phyloP scores from a whole-genome alignment of 1,140 invertebrate genomes.

The Drosophila rhopaloa region DNA sequence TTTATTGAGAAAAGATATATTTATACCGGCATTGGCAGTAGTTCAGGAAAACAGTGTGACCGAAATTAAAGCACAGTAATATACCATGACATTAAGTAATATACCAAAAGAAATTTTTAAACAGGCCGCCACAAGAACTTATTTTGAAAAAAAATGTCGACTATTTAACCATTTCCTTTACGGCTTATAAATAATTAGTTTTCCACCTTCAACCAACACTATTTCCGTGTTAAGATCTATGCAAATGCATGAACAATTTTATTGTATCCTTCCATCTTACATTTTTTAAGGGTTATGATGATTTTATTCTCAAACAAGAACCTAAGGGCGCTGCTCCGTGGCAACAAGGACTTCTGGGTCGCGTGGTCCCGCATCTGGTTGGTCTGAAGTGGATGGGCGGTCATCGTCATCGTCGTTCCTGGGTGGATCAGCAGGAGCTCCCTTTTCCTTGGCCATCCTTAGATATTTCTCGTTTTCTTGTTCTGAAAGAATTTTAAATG shows the following conservation, averaged over 20 bases:
- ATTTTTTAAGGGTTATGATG: constrained; percentile 38
- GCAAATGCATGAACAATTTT: constrained; percentile 43
- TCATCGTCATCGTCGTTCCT: constrained; percentile 31
- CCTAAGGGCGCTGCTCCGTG: constrained; percentile 21
- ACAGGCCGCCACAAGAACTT: no score
- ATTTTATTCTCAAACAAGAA: background rate
- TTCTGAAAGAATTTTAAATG: constrained; percentile 93
- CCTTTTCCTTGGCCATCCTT: constrained; percentile 21
- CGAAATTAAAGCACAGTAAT: background rate
- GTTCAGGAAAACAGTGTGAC: background rate
- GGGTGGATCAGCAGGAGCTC: background rate
- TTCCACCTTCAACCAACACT: background rate
- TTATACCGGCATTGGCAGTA: constrained; percentile 12
- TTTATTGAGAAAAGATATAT: constrained; percentile 5
- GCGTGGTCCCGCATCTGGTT: constrained; percentile 12
- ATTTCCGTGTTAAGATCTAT: constrained; percentile 17
- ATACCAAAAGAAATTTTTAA: background rate
- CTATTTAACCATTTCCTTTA: no score
- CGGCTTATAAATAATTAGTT: background rate
- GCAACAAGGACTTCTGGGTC: constrained; percentile 31
- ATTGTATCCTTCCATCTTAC: constrained; percentile 41
- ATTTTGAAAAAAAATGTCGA: no score
- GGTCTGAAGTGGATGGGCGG: constrained; percentile 6
- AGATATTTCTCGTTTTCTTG: constrained; percentile 89
- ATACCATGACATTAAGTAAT: background rate